These are phyloP conservation scores for Lepus europaeus DNA, from an alignment of 2,113 vertebrate genomes.

Conservation along the genomic window DNA sequence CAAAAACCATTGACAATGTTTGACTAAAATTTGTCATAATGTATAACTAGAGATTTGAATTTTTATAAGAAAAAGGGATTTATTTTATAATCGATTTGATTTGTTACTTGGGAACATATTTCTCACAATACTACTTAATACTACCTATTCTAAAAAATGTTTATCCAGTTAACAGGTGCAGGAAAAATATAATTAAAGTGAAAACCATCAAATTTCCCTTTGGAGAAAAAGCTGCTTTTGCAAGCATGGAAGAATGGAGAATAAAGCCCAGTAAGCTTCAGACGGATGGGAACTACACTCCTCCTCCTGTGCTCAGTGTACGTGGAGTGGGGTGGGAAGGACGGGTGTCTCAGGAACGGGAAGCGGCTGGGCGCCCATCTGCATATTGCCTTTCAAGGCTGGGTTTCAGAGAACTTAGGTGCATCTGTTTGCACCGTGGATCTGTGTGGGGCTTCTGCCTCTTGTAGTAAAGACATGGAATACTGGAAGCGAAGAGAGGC, in stretches of 20 bases:
- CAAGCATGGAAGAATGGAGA: neutral
- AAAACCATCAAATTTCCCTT: neutral
- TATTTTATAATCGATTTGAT: neutral
- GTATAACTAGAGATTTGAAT: neutral
- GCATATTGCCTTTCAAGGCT: neutral
- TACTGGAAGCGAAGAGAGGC: neutral
- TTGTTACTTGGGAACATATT: neutral
- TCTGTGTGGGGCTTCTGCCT: neutral
- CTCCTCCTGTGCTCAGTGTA: neutral
- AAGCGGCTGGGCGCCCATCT: neutral
- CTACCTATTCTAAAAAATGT: neutral
- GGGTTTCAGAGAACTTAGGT: neutral
- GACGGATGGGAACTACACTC: neutral
- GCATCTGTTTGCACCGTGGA: neutral
- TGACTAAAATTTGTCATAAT: neutral
- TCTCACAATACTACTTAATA: neutral
- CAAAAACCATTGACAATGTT: neutral
- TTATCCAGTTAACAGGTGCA: neutral
- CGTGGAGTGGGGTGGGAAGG: neutral
- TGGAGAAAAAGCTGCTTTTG: neutral
- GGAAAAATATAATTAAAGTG: neutral
- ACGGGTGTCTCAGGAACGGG: neutral
- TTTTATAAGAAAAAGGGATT: constrained; percentile 23
- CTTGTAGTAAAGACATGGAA: neutral
- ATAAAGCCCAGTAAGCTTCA: neutral